Conservation (phyloP, 2,113 vertebrate genomes). For the Esox niger region DNA sequence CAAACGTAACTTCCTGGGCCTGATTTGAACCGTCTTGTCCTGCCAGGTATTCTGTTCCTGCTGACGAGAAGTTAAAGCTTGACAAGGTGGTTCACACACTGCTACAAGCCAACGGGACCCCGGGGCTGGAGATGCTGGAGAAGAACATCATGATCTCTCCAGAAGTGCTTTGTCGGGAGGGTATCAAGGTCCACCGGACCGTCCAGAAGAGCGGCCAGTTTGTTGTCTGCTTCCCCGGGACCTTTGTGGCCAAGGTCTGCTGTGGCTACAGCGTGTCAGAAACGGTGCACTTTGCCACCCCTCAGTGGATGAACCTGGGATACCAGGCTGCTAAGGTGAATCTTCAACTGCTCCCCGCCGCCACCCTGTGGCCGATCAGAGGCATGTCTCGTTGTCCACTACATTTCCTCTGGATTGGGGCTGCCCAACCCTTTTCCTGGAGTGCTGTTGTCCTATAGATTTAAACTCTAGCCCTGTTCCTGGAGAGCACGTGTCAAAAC, state of each 20-base stretch:
- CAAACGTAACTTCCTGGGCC: not conserved
- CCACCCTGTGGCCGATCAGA: not conserved
- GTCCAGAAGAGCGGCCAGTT: constrained; percentile 98
- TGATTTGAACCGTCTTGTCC: not conserved
- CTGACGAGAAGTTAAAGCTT: constrained; percentile 96
- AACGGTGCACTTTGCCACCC: constrained; percentile 98
- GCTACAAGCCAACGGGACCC: constrained; percentile 98
- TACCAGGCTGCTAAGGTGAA: constrained; percentile 95
- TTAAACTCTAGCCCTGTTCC: too few species aligned
- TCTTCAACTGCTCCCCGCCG: not conserved
- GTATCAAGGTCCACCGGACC: constrained; percentile 94
- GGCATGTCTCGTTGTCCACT: not conserved
- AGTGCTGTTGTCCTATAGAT: too few species aligned
- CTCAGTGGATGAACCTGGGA: constrained; percentile 96
- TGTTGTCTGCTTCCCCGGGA: constrained; percentile 95
- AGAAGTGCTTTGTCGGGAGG: constrained; percentile 95
- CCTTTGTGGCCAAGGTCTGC: constrained; percentile 97
- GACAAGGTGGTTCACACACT: constrained; percentile 98
- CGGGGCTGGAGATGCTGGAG: constrained; percentile 98
- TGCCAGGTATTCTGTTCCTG: constrained; percentile 97
- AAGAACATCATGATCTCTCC: constrained; percentile 99
- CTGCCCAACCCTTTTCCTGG: too few species aligned
- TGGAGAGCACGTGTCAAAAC: too few species aligned
- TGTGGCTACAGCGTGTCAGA: constrained; percentile 98
- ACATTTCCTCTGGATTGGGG: not conserved